Conservation (phyloP, 2,113 vertebrate species). For the Pyrgilauda ruficollis region DNA sequence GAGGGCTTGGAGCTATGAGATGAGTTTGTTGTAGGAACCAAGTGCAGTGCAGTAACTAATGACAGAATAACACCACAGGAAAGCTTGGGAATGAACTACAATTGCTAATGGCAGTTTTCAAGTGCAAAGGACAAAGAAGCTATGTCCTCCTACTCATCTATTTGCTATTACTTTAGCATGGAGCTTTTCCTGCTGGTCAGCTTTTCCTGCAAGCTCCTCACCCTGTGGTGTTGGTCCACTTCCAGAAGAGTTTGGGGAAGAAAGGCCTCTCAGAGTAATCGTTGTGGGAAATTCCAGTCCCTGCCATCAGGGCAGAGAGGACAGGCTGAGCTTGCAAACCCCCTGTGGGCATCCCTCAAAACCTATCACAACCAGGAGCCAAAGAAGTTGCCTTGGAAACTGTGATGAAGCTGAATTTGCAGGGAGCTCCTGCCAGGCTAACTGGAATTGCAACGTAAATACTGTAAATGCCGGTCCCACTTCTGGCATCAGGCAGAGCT, state of each 20-base stretch:
- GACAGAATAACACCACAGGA: not conserved
- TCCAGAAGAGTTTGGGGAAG: not conserved
- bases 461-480: fast-evolving
- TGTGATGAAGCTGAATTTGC: not conserved
- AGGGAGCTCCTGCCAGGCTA: not conserved
- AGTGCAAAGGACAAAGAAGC: not conserved
- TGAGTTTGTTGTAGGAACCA: not conserved
- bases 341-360: not conserved
- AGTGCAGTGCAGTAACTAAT: not conserved
- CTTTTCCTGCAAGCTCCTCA: not conserved
- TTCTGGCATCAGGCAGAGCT: not conserved
- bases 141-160: not conserved
- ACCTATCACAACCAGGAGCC: not conserved
- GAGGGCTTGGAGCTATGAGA: not conserved
- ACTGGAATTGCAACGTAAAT: not conserved
- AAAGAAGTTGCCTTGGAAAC: conserved; percentile 8
- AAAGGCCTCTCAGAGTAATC: not conserved
- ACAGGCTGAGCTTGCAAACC: not conserved
- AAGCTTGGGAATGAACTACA: not conserved
- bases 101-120: not conserved
- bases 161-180: not conserved
- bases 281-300: not conserved
- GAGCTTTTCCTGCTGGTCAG: not conserved
- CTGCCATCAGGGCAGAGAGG: not conserved
- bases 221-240: not conserved